A percentile compares a stretch with the other conserved stretches of the same genome.
phyloP scores from a whole-genome alignment of 1,140 invertebrate species.

The Ylistrum balloti region DNA sequence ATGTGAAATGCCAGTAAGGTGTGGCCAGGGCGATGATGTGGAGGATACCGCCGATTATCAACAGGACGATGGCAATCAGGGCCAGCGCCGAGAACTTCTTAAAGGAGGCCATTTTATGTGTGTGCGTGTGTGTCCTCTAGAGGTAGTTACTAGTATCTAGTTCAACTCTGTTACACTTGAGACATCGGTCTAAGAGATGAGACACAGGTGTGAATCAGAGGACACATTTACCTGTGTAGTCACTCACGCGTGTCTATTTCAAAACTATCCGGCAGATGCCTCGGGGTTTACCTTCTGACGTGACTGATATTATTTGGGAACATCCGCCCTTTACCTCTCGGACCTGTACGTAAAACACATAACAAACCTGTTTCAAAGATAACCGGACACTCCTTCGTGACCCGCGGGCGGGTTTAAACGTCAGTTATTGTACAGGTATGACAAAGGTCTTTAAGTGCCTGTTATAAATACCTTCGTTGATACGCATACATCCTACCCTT shows the following conservation, averaged over 20 bases:
- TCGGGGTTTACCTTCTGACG: not conserved
- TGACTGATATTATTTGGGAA: not conserved
- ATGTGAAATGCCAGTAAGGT: conserved; percentile 51
- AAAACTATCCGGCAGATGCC: not conserved
- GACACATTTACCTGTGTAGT: conserved; percentile 26
- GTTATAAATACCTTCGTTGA: not conserved
- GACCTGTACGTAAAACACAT: not conserved
- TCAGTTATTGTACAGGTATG: not conserved
- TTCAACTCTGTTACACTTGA: not conserved
- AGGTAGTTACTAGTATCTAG: not conserved
- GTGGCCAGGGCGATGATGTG: conserved; percentile 55
- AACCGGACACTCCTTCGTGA: not conserved
- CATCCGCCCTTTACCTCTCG: conserved; percentile 19
- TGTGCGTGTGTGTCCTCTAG: not conserved
- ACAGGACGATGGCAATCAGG: conserved; percentile 46
- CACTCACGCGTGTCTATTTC: conserved; percentile 25
- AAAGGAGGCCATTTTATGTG: conserved; percentile 41
- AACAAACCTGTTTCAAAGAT: not conserved
- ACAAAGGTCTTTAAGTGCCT: not conserved
- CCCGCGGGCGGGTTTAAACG: not conserved
- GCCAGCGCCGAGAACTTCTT: conserved; percentile 48
- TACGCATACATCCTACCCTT: too few relatives aligned
- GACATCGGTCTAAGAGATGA: not conserved
- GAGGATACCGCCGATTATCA: conserved; percentile 54
- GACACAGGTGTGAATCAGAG: conserved; percentile 30